Base-by-base conservation (phyloP, 2,888 invertebrate species). In the Oligia latruncula region DNA sequence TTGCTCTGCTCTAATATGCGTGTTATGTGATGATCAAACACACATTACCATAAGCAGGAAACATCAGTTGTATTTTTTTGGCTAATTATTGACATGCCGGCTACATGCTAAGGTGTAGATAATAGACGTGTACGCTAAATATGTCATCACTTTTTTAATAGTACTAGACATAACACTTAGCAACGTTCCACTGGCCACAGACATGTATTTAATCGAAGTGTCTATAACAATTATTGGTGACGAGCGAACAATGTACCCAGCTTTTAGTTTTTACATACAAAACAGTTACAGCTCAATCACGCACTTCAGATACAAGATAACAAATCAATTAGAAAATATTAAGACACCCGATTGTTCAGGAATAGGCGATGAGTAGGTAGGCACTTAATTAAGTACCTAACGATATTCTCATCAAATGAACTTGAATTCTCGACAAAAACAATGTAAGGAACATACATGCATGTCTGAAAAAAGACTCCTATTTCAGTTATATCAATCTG, bases 161-260 rank as follows among this genome's bases (percentile, higher is more conserved):
- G 60, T 60, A 71, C 55, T 77, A 68, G 71, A 84, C 71, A 82
- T 64, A 84, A 75, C 81, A 89, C 81, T 87, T 88, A 83, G 84
- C 84, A 81, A 83, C 82, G 88, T 80, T 86, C 84, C 86, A 82
- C 62, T 65, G 79, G 71, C 23, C 64, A 70, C 60, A 75, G 52
- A 77, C 71, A 84, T 77, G 82, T 84, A 76, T 84, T 73, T 89
- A 92, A 92, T 92, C 77, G 89, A 89, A 87, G 85, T 92, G 92
- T 93, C 93, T 92, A 90, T 85, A 90, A 76, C 85, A 89, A 92
- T 94, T 92, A 92, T 77, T 77, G 68, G 71, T 84, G 88, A 90
- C 77, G 71, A 76, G 76, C 82, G 82, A 70, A 92, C 89, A 89
- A 90, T 90, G 86, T 86, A 86, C 60, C 20, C 20, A 82, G 82